These are phyloP conservation scores for Cepaea nemoralis DNA, from an alignment of 1,140 invertebrate genomes.

Conservation along the genomic window DNA sequence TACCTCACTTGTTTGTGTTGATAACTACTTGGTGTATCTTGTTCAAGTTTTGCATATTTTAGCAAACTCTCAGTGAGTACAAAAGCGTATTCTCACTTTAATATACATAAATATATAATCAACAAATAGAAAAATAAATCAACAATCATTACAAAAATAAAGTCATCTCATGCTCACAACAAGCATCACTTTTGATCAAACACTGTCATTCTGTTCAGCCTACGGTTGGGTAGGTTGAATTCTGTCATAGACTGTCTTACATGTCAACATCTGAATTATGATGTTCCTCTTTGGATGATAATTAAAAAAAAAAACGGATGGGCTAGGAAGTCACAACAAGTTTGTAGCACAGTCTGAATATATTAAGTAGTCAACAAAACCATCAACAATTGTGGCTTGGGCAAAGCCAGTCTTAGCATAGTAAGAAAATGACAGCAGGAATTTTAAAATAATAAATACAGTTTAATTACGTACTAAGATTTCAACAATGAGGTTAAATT, in stretches of 20 bases:
- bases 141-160: constrained; percentile 36
- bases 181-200: constrained; percentile 29
- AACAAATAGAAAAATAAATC: constrained; percentile 25
- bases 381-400: constrained; percentile 37
- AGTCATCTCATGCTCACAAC: constrained; percentile 27
- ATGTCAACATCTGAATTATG: neutral
- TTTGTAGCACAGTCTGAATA: constrained; percentile 35
- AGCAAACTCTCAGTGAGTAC: constrained; percentile 34
- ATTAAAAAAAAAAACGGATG: no score
- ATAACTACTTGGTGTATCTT: constrained; percentile 26
- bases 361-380: constrained; percentile 38
- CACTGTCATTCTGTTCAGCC: constrained; percentile 2
- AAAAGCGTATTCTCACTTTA: constrained; percentile 40
- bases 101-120: constrained; percentile 38
- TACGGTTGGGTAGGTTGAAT: constrained; percentile 8
- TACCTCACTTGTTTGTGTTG: no score
- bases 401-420: constrained; percentile 39
- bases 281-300: constrained; percentile 13
- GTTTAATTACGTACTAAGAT: no score
- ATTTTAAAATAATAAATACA: neutral
- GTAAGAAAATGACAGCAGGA: constrained; percentile 33
- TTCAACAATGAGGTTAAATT: no score
- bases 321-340: constrained; percentile 35
- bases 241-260: constrained; percentile 26
- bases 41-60: constrained; percentile 41